Percentiles rank a stretch among this genome's conserved stretches.
These are phyloP conservation scores for Calyptomena viridis DNA, from an alignment of 2,113 vertebrate genomes.

Conservation along the genomic window DNA sequence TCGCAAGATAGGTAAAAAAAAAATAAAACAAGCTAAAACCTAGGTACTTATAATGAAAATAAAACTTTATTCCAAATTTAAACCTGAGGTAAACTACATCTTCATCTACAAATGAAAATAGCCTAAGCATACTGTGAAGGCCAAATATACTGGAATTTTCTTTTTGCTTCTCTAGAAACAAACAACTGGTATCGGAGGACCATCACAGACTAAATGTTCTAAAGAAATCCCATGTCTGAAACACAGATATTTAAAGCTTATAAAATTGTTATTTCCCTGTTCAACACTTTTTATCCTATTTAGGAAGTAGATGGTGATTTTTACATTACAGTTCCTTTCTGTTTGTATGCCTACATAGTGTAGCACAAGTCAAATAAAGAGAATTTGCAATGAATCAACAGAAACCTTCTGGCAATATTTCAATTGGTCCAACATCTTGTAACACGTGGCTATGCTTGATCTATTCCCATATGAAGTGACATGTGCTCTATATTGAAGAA, in stretches of 20 bases:
- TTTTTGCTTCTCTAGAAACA: background rate
- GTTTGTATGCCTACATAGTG: rapidly evolving
- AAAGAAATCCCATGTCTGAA: background rate
- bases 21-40: background rate
- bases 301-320: background rate
- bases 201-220: background rate
- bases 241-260: background rate
- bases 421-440: background rate
- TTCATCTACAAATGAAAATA: background rate
- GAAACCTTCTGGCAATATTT: background rate
- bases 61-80: background rate
- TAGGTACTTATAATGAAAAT: background rate
- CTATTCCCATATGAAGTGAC: background rate
- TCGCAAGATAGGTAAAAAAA: background rate
- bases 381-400: background rate
- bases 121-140: background rate
- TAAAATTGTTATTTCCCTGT: background rate
- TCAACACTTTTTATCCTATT: background rate
- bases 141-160: background rate
- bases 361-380: background rate
- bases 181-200: background rate
- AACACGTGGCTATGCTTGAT: background rate
- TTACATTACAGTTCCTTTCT: background rate
- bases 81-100: background rate
- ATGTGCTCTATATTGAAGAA: background rate